These are phyloP conservation scores for Drosophila anomelani DNA, from an alignment of 2,888 invertebrate species.

Conservation along the genomic window DNA sequence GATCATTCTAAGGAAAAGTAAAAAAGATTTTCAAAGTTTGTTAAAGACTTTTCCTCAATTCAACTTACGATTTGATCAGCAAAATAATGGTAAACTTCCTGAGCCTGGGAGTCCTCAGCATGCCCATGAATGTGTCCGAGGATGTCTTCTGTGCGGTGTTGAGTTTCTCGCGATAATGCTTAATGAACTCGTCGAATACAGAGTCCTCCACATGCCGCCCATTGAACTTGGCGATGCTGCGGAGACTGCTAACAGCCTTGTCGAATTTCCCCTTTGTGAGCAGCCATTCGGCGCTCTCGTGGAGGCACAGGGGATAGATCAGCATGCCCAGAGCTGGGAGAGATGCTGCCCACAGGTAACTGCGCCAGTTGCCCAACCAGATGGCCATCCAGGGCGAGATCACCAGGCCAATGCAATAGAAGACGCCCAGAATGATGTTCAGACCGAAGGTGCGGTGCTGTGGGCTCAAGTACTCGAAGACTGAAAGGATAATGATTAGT, in stretches of 20 bases:
- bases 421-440: conserved; percentile 86
- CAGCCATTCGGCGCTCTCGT: conserved; percentile 87
- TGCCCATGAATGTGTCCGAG: conserved; percentile 84
- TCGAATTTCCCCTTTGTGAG: conserved; percentile 85
- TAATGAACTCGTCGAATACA: conserved; percentile 84
- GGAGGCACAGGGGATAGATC: conserved; percentile 85
- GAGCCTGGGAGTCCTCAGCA: conserved; percentile 86
- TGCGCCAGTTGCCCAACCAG: conserved; percentile 85
- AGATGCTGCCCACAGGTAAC: conserved; percentile 85
- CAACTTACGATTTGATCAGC: conserved; percentile 87
- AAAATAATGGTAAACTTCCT: conserved; percentile 86
- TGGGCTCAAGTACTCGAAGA: conserved; percentile 87
- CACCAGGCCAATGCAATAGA: conserved; percentile 86
- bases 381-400: conserved; percentile 85
- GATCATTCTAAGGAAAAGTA: conserved; percentile 85
- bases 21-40: not conserved
- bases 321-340: conserved; percentile 85
- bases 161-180: conserved; percentile 70
- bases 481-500: conserved; percentile 72
- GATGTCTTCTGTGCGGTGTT: conserved; percentile 48
- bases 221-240: conserved; percentile 86
- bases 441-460: conserved; percentile 86
- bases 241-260: conserved; percentile 85
- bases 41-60: fast-evolving
- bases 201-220: conserved; percentile 83